A percentile compares a stretch with the other conserved stretches of the same genome.
These are phyloP conservation scores for Cheilosia vulpina DNA, from an alignment of 2,888 invertebrate genomes.

Conservation along the genomic window DNA sequence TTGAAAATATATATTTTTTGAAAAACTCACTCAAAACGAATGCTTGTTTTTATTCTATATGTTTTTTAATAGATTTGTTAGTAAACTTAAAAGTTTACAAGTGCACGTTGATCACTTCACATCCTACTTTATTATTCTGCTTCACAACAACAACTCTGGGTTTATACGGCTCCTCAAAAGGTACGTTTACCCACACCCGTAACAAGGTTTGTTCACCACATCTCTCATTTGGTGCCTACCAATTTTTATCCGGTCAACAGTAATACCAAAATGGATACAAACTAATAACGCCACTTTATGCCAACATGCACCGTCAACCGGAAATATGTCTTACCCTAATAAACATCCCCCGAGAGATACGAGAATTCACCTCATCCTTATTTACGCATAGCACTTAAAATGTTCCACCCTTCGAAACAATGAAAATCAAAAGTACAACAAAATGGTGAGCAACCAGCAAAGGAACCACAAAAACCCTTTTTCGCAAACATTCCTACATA, in stretches of 20 bases:
- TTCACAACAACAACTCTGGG: too few species aligned
- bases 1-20: too few species aligned
- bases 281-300: slow-evolving; percentile 14
- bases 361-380: slow-evolving; percentile 25
- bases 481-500: too few species aligned
- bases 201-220: not conserved
- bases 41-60: too few species aligned
- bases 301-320: slow-evolving; percentile 41
- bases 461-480: slow-evolving; percentile 36
- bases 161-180: too few species aligned
- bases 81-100: too few species aligned
- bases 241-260: slow-evolving; percentile 1
- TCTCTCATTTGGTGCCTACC: not conserved
- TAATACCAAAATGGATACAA: slow-evolving; percentile 25
- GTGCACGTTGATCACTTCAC: too few species aligned
- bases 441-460: slow-evolving; percentile 22
- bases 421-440: slow-evolving; percentile 19
- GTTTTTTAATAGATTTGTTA: too few species aligned
- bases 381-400: slow-evolving; percentile 38
- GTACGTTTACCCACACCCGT: too few species aligned
- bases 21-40: too few species aligned
- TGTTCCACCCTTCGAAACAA: slow-evolving; percentile 22
- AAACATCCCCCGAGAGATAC: slow-evolving; percentile 7
- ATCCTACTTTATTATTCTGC: too few species aligned
- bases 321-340: slow-evolving; percentile 39